Base-by-base conservation (phyloP, 2,113 vertebrate genomes). In the Erpornis zantholeuca region DNA sequence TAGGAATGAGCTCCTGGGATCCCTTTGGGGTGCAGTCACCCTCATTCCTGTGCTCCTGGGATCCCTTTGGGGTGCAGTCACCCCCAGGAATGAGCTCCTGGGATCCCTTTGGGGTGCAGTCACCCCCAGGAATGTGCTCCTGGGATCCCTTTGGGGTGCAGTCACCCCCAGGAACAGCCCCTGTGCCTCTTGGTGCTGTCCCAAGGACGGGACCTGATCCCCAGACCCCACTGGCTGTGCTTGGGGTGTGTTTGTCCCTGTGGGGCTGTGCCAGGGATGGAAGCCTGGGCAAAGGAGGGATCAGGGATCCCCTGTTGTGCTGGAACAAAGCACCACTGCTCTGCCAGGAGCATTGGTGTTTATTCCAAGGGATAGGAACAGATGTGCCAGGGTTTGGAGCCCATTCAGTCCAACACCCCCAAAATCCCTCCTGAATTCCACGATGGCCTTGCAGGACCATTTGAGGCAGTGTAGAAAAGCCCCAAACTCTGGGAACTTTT, bases 381-480 rank as follows among this genome's bases (percentile, higher is more conserved):
- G 53, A 71, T 71, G 60, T 61, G 16, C n/a, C 44, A 5, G 27
- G 52, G 10, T 38, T 47, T 86, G 66, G 49, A 40, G 22, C 42
- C 71, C 19, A 0, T 44, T 68, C 38, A 63, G 57, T 44, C 66
- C 66, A 29, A 27, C 45, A 5, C 12, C 17, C 40, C 38, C 68
- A 54, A 53, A 59, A 35, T 25, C 61, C 25, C 52, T 53, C 15
- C 1, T 11, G 45, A 56, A 49, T 60, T 36, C 68, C 42, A 2
- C 2, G 15, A 2, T 11, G 23, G 20, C 7, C 3, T 24, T 57
- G 4, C 23, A 5, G 19, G 47, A 27, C 11, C 1, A 0, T n/a
- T 61, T 14, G 13, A 66, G 63, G 18, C 47, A 54, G 8, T 31
- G 9, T 14, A 5, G 18, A 27, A 69, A 72, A 87, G 69, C n/a